These are phyloP conservation scores for Delia radicum DNA, from an alignment of 1,140 invertebrate species.

Conservation along the genomic window DNA sequence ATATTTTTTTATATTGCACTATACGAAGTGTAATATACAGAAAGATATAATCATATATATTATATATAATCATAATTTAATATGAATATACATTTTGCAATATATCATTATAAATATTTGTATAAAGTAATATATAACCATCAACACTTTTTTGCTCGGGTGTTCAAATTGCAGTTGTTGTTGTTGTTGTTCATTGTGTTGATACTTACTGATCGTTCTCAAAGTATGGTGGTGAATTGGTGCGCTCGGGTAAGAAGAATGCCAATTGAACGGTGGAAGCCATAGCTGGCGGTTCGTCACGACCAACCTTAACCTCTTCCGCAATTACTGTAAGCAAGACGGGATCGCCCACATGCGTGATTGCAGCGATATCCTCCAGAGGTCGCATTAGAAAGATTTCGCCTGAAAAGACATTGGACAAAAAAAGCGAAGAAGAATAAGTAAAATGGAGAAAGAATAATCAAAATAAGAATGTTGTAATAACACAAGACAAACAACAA, in stretches of 20 bases:
- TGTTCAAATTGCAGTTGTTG: background rate
- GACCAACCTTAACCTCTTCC: slow-evolving; percentile 72
- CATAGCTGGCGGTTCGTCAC: slow-evolving; percentile 72
- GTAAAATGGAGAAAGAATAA: background rate
- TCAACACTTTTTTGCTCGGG: too few species aligned
- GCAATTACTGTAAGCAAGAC: slow-evolving; percentile 80
- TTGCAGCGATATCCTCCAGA: slow-evolving; percentile 73
- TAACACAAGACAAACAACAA: background rate
- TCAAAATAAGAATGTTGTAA: background rate
- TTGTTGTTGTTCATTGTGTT: slow-evolving; percentile 3
- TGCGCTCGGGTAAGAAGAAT: slow-evolving; percentile 73
- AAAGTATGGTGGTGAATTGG: slow-evolving; percentile 75
- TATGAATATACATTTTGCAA: too few species aligned
- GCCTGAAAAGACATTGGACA: slow-evolving; percentile 58
- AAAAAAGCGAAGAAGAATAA: background rate
- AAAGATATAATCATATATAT: too few species aligned
- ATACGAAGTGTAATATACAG: too few species aligned
- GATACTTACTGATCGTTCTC: slow-evolving; percentile 71
- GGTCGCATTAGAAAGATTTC: slow-evolving; percentile 72
- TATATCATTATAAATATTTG: too few species aligned
- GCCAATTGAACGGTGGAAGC: slow-evolving; percentile 76
- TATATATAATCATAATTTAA: too few species aligned
- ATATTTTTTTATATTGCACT: too few species aligned
- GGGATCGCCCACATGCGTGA: slow-evolving; percentile 74
- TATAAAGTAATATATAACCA: too few species aligned